phyloP scores from a whole-genome alignment of 2,113 vertebrate species.

The Coryphaenoides rupestris region DNA sequence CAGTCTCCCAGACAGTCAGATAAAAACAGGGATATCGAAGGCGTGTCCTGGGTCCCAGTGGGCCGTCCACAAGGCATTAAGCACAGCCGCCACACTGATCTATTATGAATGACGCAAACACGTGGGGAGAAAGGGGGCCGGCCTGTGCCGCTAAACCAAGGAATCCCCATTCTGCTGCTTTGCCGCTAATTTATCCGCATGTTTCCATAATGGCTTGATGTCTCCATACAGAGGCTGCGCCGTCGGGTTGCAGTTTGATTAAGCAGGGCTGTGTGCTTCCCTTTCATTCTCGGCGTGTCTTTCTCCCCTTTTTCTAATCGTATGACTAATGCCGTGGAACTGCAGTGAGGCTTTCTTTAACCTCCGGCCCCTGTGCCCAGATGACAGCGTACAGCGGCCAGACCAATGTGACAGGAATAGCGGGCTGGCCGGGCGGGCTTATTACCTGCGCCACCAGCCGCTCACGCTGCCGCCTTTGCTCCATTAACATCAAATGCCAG shows the following conservation, averaged over 20 bases:
- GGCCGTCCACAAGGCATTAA: constrained; percentile 48
- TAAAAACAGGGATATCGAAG: constrained; percentile 57
- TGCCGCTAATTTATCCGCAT: constrained; percentile 33
- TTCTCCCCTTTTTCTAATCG: too few relatives aligned
- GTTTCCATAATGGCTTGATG: constrained; percentile 29
- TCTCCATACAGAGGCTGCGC: constrained; percentile 37
- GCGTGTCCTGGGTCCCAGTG: constrained; percentile 43
- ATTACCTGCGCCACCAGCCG: constrained; percentile 18
- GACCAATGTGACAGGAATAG: constrained; percentile 11
- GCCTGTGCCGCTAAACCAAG: constrained; percentile 31
- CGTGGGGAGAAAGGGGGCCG: constrained; percentile 22
- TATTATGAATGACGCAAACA: constrained; percentile 53
- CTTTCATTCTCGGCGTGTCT: neutral
- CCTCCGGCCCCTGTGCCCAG: constrained; percentile 18
- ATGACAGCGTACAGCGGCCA: constrained; percentile 19
- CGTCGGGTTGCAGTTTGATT: constrained; percentile 6
- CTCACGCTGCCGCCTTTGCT: constrained; percentile 45
- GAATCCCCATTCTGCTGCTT: constrained; percentile 46
- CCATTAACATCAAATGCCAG: constrained; percentile 42
- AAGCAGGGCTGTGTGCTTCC: neutral
- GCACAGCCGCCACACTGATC: constrained; percentile 38
- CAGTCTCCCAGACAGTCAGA: constrained; percentile 46
- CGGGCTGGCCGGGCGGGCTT: constrained; percentile 10
- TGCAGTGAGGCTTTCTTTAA: constrained; percentile 12
- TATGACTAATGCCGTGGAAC: constrained; percentile 8